phyloP scores from a whole-genome alignment of 2,888 invertebrate species.

The Coelinius sp. region DNA sequence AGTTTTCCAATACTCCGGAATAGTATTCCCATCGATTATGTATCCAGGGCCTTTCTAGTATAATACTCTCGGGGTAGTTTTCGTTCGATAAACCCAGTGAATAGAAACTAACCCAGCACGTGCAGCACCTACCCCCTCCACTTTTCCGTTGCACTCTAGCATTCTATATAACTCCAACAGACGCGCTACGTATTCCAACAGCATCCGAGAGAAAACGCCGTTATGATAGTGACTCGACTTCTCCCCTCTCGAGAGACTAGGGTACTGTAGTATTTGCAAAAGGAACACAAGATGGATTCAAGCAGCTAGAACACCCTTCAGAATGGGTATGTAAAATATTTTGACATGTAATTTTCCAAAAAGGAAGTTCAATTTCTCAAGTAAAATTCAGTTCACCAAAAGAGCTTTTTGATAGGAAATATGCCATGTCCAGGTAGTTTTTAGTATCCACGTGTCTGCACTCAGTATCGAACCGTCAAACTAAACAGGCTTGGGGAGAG shows the following conservation, averaged over 20 bases:
- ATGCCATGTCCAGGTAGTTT: not conserved
- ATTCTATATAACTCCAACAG: constrained; percentile 25
- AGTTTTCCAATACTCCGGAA: not conserved
- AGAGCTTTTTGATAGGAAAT: not conserved
- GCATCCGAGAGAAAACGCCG: constrained; percentile 62
- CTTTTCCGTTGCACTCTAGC: not conserved
- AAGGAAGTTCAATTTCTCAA: not conserved
- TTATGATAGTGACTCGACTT: constrained; percentile 59
- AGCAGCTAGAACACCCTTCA: not conserved
- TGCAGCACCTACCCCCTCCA: constrained; percentile 18
- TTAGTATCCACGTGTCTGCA: not conserved
- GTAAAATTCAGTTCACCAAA: not conserved
- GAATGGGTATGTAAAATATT: not conserved
- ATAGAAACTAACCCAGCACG: constrained; percentile 26
- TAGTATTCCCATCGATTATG: constrained; percentile 33
- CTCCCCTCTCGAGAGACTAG: not conserved
- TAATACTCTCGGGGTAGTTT: constrained; percentile 28
- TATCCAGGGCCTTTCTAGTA: constrained; percentile 21
- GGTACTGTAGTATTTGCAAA: too few relatives aligned
- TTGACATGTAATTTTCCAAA: not conserved
- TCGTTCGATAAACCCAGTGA: constrained; percentile 29
- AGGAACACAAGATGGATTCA: not conserved
- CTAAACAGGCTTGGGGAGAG: constrained; percentile 34
- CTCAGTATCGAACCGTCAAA: constrained; percentile 29
- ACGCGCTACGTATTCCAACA: constrained; percentile 57